These are phyloP conservation scores for Xanthia togata DNA, from an alignment of 2,888 invertebrate species.

Conservation along the genomic window DNA sequence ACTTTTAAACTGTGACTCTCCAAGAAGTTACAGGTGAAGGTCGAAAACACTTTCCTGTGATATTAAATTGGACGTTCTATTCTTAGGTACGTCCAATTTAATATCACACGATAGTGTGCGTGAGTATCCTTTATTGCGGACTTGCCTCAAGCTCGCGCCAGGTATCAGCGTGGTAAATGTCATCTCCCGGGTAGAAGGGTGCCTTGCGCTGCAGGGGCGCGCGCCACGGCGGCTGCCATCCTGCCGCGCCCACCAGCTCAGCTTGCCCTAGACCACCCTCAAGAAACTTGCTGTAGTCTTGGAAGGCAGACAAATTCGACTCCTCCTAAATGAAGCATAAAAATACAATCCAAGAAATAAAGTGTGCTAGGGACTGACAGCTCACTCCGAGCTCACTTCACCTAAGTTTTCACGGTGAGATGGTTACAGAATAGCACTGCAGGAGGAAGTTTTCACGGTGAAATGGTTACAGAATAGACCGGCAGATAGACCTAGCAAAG, in stretches of 20 bases:
- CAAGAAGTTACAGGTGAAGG: not conserved
- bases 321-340: constrained; percentile 78
- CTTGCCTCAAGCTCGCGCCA: constrained; percentile 88
- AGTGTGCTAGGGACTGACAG: too few species aligned
- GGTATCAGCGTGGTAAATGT: constrained; percentile 88
- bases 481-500: too few species aligned
- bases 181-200: constrained; percentile 90
- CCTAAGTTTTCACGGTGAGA: too few species aligned
- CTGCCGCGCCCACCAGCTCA: constrained; percentile 89
- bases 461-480: too few species aligned
- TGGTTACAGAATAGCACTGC: too few species aligned
- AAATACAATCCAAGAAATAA: not conserved
- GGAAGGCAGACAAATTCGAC: constrained; percentile 86
- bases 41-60: not conserved
- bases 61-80: not conserved
- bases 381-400: too few species aligned
- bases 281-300: constrained; percentile 90
- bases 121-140: not conserved
- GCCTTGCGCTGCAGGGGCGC: constrained; percentile 90
- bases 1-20: not conserved
- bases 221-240: constrained; percentile 90
- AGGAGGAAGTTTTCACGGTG: too few species aligned
- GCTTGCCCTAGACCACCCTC: constrained; percentile 90
- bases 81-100: too few species aligned
- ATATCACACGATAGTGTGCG: too few species aligned